Base-by-base conservation (phyloP, 2,113 vertebrate genomes). In the Himantopus leucocephalus region DNA sequence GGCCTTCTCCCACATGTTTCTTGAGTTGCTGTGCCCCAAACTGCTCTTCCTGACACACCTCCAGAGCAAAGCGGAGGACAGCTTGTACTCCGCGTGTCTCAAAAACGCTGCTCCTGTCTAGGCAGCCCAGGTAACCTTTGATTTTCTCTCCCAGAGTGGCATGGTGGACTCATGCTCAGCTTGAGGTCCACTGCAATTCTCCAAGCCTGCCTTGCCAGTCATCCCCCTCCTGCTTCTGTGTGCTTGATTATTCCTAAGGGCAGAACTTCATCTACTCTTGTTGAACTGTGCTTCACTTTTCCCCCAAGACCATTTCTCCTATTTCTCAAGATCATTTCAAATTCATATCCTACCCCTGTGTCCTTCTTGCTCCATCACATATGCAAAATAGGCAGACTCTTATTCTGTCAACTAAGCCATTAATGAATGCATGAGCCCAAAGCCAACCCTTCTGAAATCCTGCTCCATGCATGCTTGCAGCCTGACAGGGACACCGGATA, bases 1-100 rank as follows among this genome's bases (percentile, higher is more conserved):
- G 35, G 32, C 0, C 2, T 35, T 41, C 35, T 52, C 34, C 26
- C 32, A 5, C 1, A 3, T 24, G 29, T 35, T n/a, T 50, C 53
- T n/a, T 23, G 13, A 3, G 30, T 12, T 18, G 10, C 58, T 29
- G 1, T 1, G 35, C 55, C 37, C 35, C 18, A 39, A 16, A 58
- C 27, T 16, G 60, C 21, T 52, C 34, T 18, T 39, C 21, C 43
- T 59, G 67, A 45, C 8, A 0, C 2, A 1, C 3, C 26, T 62
- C 37, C 35, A 23, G 77, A 45, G 32, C 24, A 41, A 13, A 75
- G 39, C 2, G 1, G 27, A 62, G 27, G 21, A 50, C 12, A 73
- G 7, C 32, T 32, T 27, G 3, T 14, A 9, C 27, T 17, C 29
- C 9, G 1, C 0, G 1, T 27, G n/a, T 21, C 72, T 24, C 30